Base-by-base conservation (phyloP, 2,113 vertebrate genomes). In the Pomatorhinus ruficollis region DNA sequence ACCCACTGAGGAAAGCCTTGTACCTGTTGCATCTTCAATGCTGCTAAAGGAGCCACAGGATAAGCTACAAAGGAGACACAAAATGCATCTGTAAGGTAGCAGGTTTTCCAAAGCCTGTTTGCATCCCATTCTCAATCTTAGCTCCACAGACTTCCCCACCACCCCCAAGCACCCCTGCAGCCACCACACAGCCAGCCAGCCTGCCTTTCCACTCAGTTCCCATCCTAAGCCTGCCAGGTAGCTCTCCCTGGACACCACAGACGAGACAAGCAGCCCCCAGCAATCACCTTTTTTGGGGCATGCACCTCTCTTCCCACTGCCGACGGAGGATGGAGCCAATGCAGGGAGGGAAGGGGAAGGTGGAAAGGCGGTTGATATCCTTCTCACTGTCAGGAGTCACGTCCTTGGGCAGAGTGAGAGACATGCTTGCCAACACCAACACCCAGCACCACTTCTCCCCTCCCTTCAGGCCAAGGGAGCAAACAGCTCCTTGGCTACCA, bases 281-380 rank as follows among this genome's bases (percentile, higher is more conserved):
- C 17, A 69, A 82, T 90, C 74, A 98, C 98, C 98, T 98, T 97
- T 98, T 98, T 42, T 93, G 87, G 54, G 97, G 97, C 12, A 91
- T 93, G 1, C 93, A 97, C 54, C 95, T 97, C 8, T 98, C 98
- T 50, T 98, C 98, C 2, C 97, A 97, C 75, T 98, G 97, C 61
- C 99, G 96, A 7, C 99, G 98, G 71, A 99, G 98, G 94, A 99
- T 99, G 96, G 99, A 99, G 95, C 99, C 99, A 0, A 98, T 94
- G 23, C 99, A 99, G 18, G 99, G 99, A 8, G 99, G 99, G 74
- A 99, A 99, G 20, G 99, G 98, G 68, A 99, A 99, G 16, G 98
- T 99, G 53, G 99, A 99, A 27, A 99, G 98, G 6, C 99, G 98
- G 90, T 99, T 99, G 95, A 99, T 99, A 61, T 99, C 99, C 97